Evolutionary conservation across 2,888 invertebrate genomes (phyloP).

Genomic region (Archaeoteleia sp.): DNA sequence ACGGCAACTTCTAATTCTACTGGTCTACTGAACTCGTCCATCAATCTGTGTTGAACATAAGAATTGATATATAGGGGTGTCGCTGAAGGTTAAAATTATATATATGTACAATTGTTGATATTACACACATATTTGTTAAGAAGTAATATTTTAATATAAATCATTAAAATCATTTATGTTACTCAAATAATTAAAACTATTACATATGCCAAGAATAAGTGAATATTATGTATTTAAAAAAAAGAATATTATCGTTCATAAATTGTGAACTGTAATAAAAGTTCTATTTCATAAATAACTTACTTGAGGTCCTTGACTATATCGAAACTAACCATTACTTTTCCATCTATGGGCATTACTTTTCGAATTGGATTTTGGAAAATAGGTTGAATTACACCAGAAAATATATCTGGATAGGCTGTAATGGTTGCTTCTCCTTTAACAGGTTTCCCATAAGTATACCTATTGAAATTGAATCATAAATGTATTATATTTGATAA

Average conservation of each 20-base stretch:
- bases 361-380: conserved; percentile 79
- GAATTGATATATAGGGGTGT: no score
- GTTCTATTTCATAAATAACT: no score
- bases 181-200: not conserved
- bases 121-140: no score
- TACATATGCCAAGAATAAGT: not conserved
- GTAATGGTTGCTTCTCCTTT: conserved; percentile 90
- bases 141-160: no score
- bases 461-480: conserved; percentile 76
- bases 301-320: conserved; percentile 81
- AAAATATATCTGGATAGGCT: conserved; percentile 88
- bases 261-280: no score
- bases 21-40: conserved; percentile 87
- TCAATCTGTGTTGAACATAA: no score
- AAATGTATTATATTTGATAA: not conserved
- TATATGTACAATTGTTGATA: no score
- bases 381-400: conserved; percentile 86
- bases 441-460: conserved; percentile 90
- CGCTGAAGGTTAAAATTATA: no score
- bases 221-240: conserved; percentile 5
- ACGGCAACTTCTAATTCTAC: conserved; percentile 91
- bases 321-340: conserved; percentile 86
- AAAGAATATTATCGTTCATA: no score
- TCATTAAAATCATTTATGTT: no score
- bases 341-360: conserved; percentile 81